These are phyloP conservation scores for Polydrusus tereticollis DNA, from an alignment of 2,888 invertebrate species.

Conservation along the genomic window DNA sequence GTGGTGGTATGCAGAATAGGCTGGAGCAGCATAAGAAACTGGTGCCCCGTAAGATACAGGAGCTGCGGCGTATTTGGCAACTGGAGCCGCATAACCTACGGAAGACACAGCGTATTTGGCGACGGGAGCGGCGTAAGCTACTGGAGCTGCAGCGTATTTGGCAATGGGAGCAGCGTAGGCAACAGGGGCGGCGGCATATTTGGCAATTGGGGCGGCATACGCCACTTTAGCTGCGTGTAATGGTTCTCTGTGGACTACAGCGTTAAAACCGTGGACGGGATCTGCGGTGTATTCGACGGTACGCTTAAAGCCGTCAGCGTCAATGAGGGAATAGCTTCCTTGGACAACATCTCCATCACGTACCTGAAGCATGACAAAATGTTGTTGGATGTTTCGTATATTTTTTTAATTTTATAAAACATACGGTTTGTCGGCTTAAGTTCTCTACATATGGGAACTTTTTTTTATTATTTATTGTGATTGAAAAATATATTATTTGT, in stretches of 20 bases:
- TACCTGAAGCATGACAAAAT: not conserved
- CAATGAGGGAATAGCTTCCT: constrained; percentile 70
- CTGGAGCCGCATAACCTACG: constrained; percentile 50
- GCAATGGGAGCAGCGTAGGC: constrained; percentile 56
- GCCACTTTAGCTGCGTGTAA: constrained; percentile 36
- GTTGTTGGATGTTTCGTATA: not conserved
- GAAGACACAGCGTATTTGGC: constrained; percentile 59
- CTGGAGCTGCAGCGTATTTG: constrained; percentile 57
- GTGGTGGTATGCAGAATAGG: constrained; percentile 38
- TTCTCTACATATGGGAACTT: no score
- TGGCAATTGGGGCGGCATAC: constrained; percentile 44
- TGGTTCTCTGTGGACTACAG: constrained; percentile 70
- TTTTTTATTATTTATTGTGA: no score
- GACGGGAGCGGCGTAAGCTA: constrained; percentile 54
- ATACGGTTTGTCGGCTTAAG: no score
- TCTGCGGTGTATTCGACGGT: constrained; percentile 74
- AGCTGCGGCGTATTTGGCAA: constrained; percentile 55
- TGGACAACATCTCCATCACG: constrained; percentile 75
- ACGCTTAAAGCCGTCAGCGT: constrained; percentile 75
- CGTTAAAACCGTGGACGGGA: constrained; percentile 70
- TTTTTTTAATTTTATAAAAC: no score
- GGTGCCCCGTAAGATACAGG: constrained; percentile 49
- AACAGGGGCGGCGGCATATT: constrained; percentile 50
- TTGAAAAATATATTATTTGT: not conserved
- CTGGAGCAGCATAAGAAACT: constrained; percentile 40